These are phyloP conservation scores for Noctua fimbriata DNA, from an alignment of 2,888 invertebrate genomes.

Conservation along the genomic window DNA sequence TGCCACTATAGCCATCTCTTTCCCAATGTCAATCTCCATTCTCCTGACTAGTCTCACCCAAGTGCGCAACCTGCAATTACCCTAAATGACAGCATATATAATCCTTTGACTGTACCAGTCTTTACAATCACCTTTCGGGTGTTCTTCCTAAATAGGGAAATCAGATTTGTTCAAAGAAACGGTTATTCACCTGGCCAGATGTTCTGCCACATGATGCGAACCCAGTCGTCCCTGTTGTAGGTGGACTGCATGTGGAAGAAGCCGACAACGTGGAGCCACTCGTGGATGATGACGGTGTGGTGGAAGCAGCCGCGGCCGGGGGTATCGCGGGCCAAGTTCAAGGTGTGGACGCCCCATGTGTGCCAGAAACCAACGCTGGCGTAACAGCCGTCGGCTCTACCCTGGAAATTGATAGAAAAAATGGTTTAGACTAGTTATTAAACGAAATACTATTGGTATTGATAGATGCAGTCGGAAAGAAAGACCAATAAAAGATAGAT, in stretches of 20 bases:
- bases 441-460: not conserved
- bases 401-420: constrained; percentile 59
- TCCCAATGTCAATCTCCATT: not conserved
- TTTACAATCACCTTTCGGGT: not conserved
- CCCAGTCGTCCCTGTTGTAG: constrained; percentile 79
- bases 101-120: not conserved
- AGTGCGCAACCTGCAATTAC: not conserved
- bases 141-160: not conserved
- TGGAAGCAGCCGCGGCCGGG: constrained; percentile 87
- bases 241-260: constrained; percentile 81
- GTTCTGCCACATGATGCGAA: constrained; percentile 92
- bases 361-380: constrained; percentile 76
- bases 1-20: not conserved
- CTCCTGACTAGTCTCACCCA: not conserved
- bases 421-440: not conserved
- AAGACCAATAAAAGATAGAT: not conserved
- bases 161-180: not conserved
- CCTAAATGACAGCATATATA: not conserved
- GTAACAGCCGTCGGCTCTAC: constrained; percentile 74
- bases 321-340: constrained; percentile 83
- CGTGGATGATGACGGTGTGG: constrained; percentile 92
- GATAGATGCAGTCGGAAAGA: not conserved
- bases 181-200: constrained; percentile 85
- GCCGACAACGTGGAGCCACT: constrained; percentile 87
- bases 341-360: constrained; percentile 77